Evolutionary conservation across 1,140 invertebrate species (phyloP), one percentile per base, ranked within the genome.

Genomic region (Bradysia coprophila): DNA sequence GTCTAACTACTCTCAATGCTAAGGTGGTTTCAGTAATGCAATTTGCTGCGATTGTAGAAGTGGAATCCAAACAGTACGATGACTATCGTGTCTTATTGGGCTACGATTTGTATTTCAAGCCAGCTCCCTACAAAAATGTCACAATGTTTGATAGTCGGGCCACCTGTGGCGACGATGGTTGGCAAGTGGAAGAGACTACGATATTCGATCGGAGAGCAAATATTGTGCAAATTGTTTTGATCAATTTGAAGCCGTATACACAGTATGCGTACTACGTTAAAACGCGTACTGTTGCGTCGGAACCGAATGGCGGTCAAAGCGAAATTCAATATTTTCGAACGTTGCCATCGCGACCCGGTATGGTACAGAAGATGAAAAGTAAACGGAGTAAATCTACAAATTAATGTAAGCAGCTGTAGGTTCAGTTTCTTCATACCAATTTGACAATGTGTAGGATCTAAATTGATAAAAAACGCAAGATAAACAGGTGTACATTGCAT

Each of bases 231-330:
- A 45, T 52, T 20, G 59, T 72, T 20, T 51, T 88, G 15, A 59
- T 63, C 0, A 57, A 68, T 10, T 63, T 94, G 6, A 73, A 77
- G 48, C 81, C 88, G 0, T 89, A 73, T 59, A 93, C 88, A 0
- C 73, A 78, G 41, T 96, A 96, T 62, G 89, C 86, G 1, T 75
- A 78, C 45, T 94, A 91, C 61, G 77, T 94, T 0, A 83, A 86
- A 56, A 92, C 90, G 0, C 84, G 64, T 53, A 91, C 85, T 0
- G 80, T 92, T 42, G 74, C 78, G 2, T 77, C 75, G 23, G 83
- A 86, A 54, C 69, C 67, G 40, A 72, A 67, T 32, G 81, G 81
- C n/a, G 80, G 76, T 3, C 78, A 81, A 51, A 91, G 84, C 59
- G 58, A 71, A 13, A 76, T 96, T 4, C 64, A 73, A 23, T 91